phyloP scores from a whole-genome alignment of 1,140 invertebrate species.

The Listronotus bonariensis region DNA sequence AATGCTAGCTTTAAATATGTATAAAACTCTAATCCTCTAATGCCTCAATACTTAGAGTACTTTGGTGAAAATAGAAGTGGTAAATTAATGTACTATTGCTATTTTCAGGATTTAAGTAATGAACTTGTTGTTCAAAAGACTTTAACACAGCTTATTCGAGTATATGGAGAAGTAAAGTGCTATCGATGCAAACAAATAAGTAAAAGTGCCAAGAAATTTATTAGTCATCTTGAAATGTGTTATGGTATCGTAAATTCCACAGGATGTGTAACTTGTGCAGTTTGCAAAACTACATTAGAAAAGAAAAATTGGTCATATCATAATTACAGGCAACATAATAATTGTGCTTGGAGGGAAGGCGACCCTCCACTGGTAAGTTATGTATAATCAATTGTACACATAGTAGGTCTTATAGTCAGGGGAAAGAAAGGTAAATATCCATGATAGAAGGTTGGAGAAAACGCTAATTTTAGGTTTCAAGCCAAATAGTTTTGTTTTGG shows the following conservation, averaged over 20 bases:
- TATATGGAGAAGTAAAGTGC: conserved; percentile 24
- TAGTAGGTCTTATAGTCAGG: too few species aligned
- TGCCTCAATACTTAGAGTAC: too few species aligned
- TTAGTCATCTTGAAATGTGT: conserved; percentile 30
- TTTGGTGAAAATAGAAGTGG: too few species aligned
- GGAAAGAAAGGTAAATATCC: too few species aligned
- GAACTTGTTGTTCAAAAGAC: conserved; percentile 17
- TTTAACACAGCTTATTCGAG: conserved; percentile 11
- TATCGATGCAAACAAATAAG: conserved; percentile 17
- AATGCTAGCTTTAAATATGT: too few species aligned
- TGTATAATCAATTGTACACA: too few species aligned
- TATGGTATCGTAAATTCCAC: conserved; percentile 13
- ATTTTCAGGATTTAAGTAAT: conserved; percentile 32
- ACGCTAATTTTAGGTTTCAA: too few species aligned
- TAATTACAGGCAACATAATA: conserved; percentile 47
- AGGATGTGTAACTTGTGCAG: conserved; percentile 42
- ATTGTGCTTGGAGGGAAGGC: conserved; percentile 48
- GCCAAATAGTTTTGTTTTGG: too few species aligned
- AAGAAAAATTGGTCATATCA: conserved; percentile 43
- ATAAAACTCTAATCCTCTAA: too few species aligned
- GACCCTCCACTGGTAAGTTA: conserved; percentile 44
- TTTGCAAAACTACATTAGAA: conserved; percentile 42
- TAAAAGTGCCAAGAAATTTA: conserved; percentile 12
- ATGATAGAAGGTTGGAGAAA: too few species aligned
- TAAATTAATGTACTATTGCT: too few species aligned